phyloP scores from a whole-genome alignment of 2,888 invertebrate species.

The Digitonthophagus gazella region DNA sequence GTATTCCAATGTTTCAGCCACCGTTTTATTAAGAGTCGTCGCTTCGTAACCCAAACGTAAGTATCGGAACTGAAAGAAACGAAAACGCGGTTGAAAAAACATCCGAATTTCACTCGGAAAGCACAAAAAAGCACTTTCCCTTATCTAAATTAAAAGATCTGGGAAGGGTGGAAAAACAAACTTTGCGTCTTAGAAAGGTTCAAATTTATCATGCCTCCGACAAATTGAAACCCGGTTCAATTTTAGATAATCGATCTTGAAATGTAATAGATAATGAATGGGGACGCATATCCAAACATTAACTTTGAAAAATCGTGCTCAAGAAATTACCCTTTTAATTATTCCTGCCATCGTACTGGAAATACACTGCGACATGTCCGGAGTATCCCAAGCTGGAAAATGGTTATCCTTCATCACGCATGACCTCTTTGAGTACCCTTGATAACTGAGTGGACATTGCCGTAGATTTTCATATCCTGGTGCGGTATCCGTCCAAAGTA shows the following conservation, averaged over 20 bases:
- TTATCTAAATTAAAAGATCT: neutral
- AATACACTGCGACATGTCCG: conserved; percentile 74
- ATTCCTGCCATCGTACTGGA: conserved; percentile 62
- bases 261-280: neutral
- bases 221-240: neutral
- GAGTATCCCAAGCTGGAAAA: conserved; percentile 70
- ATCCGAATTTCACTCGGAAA: neutral
- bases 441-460: conserved; percentile 58
- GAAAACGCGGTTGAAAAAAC: neutral
- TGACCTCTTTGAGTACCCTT: conserved; percentile 53
- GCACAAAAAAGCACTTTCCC: neutral
- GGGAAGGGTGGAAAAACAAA: neutral
- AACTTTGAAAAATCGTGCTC: neutral
- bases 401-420: conserved; percentile 61
- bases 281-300: too few species aligned
- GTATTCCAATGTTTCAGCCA: conserved; percentile 56
- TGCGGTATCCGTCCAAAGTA: conserved; percentile 66
- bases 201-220: neutral
- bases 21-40: conserved; percentile 57
- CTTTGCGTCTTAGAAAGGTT: neutral
- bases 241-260: neutral
- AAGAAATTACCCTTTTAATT: conserved; percentile 59
- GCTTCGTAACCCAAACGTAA: conserved; percentile 64
- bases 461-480: conserved; percentile 65
- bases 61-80: conserved; percentile 52